These are phyloP conservation scores for Pocota personata DNA, from an alignment of 2,888 invertebrate species.

Conservation along the genomic window DNA sequence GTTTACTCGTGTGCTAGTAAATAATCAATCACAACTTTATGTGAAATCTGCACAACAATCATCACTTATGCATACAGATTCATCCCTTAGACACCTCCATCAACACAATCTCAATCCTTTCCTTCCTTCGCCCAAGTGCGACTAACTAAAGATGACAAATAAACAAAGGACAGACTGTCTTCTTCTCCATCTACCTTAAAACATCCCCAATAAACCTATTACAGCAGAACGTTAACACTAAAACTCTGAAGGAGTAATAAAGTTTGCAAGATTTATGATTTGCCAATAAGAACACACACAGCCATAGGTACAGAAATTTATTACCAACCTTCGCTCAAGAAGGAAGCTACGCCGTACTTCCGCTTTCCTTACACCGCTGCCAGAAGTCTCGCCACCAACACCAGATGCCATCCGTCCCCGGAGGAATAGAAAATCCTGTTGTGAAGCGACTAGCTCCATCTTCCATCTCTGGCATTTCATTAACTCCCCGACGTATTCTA, in stretches of 20 bases:
- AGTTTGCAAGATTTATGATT: conserved; percentile 61
- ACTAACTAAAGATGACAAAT: conserved; percentile 49
- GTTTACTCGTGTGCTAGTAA: conserved; percentile 20
- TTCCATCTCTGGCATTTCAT: conserved; percentile 54
- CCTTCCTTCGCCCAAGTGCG: not conserved
- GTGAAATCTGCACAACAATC: conserved; percentile 1
- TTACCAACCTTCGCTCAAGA: conserved; percentile 19
- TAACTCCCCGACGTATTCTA: conserved; percentile 41
- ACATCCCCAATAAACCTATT: conserved; percentile 25
- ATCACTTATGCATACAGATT: conserved; percentile 32
- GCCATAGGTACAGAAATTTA: conserved; percentile 32
- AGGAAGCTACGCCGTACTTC: conserved; percentile 13
- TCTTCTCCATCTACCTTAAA: conserved; percentile 4
- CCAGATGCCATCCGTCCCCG: conserved; percentile 4
- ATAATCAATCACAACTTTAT: conserved; percentile 45
- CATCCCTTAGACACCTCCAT: not conserved
- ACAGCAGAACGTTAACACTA: conserved; percentile 43
- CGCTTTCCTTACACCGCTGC: conserved; percentile 4
- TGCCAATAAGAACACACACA: not conserved
- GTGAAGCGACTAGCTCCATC: conserved; percentile 18
- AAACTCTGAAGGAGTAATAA: conserved; percentile 59
- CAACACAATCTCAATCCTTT: conserved; percentile 1
- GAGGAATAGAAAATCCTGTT: not conserved
- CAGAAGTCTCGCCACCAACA: conserved; percentile 15
- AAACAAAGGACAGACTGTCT: conserved; percentile 21